Base-by-base conservation (phyloP, 2,888 invertebrate species). In the Pogonocherus hispidulus region DNA sequence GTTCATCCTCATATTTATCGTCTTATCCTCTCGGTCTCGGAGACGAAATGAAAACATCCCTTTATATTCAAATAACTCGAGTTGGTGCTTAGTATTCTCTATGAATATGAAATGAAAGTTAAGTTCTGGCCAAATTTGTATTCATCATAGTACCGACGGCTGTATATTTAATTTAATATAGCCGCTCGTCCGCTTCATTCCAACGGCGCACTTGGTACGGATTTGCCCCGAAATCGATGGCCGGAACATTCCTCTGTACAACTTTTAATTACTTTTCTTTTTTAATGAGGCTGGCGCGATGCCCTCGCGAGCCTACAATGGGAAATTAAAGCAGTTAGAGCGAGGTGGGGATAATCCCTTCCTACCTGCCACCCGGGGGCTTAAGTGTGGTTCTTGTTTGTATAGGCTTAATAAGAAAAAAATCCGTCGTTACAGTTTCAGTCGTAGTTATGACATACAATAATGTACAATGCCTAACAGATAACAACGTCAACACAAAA, bases 71-170 rank as follows among this genome's bases (percentile, higher is more conserved):
- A 77, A 79, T 78, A 79, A 78, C 76, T 75, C 66, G 71, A 75
- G 73, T 63, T 77, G 78, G 75, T 78, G 78, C 77, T 78, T 74
- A 75, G 77, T 72, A 76, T 78, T 76, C 78, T 76, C 78, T 76
- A 79, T 80, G 80, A 80, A 80, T 80, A 77, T 77, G 76, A 78
- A 80, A 80, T 77, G 80, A 78, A 78, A 78, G 79, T 78, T 78
- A 75, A 78, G 78, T 79, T 80, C 76, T 73, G 66, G 54, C 64
- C 72, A 73, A 79, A 79, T 80, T 80, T 79, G 77, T 79, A 80
- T 80, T 80, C 80, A 78, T 80, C 78, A 78, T 75, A 76, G 72
- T 71, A 72, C 69, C 70, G 72, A 70, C 75, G 74, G 74, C 71
- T 77, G 76, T 77, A 73, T 79, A 78, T 79, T 79, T 78, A 78